Conservation (phyloP, 1,140 invertebrate species). For the Drosophila asahinai region DNA sequence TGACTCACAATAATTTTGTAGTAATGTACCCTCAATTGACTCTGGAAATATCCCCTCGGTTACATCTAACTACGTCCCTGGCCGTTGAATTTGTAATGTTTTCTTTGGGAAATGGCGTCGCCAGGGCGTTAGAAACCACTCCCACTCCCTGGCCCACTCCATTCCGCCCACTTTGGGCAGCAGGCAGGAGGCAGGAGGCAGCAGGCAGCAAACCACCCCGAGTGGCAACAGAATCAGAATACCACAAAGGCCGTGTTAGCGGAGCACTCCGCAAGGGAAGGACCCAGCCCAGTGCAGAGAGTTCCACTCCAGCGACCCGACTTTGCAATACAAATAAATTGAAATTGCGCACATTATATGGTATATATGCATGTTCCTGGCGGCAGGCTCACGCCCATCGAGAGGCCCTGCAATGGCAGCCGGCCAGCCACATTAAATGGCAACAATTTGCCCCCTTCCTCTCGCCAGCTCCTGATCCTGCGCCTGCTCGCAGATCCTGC, state of each 20-base stretch:
- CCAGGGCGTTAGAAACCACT: conserved; percentile 65
- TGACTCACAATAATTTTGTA: no score
- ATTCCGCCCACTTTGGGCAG: conserved; percentile 20
- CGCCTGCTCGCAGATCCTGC: conserved; percentile 27
- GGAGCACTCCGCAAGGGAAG: conserved; percentile 12
- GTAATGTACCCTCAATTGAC: not conserved
- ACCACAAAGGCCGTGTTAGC: conserved; percentile 58
- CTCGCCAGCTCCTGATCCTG: not conserved
- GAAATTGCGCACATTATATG: conserved; percentile 64
- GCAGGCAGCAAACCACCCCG: conserved; percentile 49
- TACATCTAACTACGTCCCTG: conserved; percentile 37
- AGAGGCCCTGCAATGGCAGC: conserved; percentile 29
- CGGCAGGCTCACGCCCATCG: conserved; percentile 33
- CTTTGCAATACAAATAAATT: conserved; percentile 74
- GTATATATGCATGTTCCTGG: conserved; percentile 24
- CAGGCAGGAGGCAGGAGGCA: conserved; percentile 8
- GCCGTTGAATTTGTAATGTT: conserved; percentile 20
- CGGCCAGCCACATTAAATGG: conserved; percentile 50
- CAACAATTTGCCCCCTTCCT: conserved; percentile 37
- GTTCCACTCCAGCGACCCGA: conserved; percentile 36
- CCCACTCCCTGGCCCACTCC: conserved; percentile 41
- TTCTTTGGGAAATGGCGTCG: conserved; percentile 68
- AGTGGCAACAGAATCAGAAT: conserved; percentile 32
- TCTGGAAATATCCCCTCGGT: not conserved
- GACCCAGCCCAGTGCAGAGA: not conserved